Evolutionary conservation across 1,140 invertebrate species (phyloP).

Genomic region (Apolygus lucorum): DNA sequence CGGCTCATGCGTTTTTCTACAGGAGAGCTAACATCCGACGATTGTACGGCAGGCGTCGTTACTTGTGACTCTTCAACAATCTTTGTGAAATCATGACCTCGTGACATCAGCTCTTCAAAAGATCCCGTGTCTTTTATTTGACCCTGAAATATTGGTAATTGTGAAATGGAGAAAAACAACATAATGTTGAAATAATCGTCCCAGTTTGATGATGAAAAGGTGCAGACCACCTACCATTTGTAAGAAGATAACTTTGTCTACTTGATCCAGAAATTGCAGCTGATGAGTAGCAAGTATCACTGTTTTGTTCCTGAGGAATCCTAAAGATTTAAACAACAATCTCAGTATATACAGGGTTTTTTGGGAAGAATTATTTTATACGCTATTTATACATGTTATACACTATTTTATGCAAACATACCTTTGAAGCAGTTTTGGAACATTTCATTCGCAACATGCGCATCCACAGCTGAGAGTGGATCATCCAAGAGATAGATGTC

Average conservation of each 20-base stretch:
- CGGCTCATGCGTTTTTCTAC: too few relatives aligned
- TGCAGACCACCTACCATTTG: slow-evolving; percentile 10
- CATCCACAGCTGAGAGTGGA: slow-evolving; percentile 72
- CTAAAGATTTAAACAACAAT: too few relatives aligned
- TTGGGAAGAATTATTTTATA: neutral
- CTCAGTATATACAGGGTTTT: too few relatives aligned
- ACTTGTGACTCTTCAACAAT: neutral
- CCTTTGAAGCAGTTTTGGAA: slow-evolving; percentile 60
- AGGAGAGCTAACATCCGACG: too few relatives aligned
- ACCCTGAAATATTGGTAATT: slow-evolving; percentile 1
- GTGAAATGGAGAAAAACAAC: too few relatives aligned
- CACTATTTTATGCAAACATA: neutral
- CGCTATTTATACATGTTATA: neutral
- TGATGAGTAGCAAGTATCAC: slow-evolving; percentile 80
- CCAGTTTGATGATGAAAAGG: too few relatives aligned
- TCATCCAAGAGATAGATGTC: slow-evolving; percentile 75
- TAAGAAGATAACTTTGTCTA: slow-evolving; percentile 9
- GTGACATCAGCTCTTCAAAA: neutral
- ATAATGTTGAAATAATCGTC: too few relatives aligned
- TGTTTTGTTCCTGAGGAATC: slow-evolving; percentile 60
- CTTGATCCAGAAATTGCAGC: slow-evolving; percentile 56
- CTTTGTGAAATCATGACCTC: slow-evolving; percentile 3
- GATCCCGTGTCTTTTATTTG: neutral
- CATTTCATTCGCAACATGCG: slow-evolving; percentile 68
- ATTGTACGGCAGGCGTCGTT: too few relatives aligned